Conservation (phyloP, 2,113 vertebrate species). For the Ochotona curzoniae region DNA sequence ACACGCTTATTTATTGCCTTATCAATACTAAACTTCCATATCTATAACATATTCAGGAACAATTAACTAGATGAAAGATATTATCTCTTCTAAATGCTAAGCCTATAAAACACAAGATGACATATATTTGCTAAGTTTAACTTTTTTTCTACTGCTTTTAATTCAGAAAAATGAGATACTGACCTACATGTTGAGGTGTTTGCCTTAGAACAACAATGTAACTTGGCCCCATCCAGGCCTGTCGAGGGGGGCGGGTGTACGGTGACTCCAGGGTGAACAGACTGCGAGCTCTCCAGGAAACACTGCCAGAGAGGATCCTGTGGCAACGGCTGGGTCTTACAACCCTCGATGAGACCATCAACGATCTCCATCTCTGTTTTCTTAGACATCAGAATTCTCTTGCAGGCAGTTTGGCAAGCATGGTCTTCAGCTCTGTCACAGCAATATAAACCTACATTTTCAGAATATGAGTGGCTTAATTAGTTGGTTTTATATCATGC, state of each 20-base stretch:
- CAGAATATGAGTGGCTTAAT: constrained; percentile 52
- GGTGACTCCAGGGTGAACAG: constrained; percentile 91
- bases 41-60: not conserved
- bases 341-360: constrained; percentile 95
- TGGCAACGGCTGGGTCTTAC: constrained; percentile 95
- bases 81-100: constrained; percentile 36
- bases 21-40: not conserved
- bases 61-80: constrained; percentile 27
- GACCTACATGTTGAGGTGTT: constrained; percentile 97
- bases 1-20: constrained; percentile 2
- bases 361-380: constrained; percentile 99
- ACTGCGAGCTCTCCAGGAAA: constrained; percentile 94
- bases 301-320: constrained; percentile 99
- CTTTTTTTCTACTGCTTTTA: constrained; percentile 51
- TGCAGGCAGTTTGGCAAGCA: constrained; percentile 95
- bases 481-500: not conserved
- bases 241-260: constrained; percentile 92
- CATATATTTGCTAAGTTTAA: constrained; percentile 9
- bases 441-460: constrained; percentile 93
- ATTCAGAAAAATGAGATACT: constrained; percentile 76
- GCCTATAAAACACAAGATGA: not conserved
- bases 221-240: constrained; percentile 96
- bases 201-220: constrained; percentile 98
- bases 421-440: constrained; percentile 96
- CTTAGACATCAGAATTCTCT: constrained; percentile 95